Conservation (phyloP, 2,797 vertebrate genomes). For the Megaceryle alcyon region DNA sequence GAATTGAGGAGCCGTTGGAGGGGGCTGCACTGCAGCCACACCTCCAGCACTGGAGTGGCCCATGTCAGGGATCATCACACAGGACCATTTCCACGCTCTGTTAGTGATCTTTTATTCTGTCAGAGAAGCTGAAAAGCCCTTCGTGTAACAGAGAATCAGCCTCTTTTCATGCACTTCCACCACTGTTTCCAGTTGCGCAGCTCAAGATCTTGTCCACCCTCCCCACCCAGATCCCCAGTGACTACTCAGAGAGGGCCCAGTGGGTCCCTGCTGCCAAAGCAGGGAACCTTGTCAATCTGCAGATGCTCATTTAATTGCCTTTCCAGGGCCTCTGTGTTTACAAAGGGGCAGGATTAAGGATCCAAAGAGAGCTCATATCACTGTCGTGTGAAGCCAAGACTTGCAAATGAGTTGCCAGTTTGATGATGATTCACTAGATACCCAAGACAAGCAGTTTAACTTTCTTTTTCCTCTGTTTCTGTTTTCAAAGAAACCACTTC, state of each 20-base stretch:
- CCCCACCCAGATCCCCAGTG: neutral
- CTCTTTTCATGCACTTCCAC: neutral
- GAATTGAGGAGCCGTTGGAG: neutral
- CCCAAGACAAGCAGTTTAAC: constrained; percentile 35
- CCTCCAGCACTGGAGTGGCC: neutral
- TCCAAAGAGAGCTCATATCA: neutral
- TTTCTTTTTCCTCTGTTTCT: constrained; percentile 41
- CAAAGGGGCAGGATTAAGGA: neutral
- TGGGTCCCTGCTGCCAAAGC: neutral
- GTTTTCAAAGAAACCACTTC: constrained; percentile 42
- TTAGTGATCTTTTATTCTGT: neutral
- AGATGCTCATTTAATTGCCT: neutral
- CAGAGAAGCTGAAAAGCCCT: neutral
- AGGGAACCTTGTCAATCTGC: neutral
- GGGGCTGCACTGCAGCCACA: neutral
- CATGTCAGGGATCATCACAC: neutral
- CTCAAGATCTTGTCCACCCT: neutral
- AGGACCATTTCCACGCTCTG: neutral
- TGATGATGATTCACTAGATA: constrained; percentile 22
- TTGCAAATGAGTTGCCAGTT: neutral
- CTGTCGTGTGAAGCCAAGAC: neutral
- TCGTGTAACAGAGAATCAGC: neutral
- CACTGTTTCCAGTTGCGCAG: neutral
- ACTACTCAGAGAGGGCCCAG: neutral
- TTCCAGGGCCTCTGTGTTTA: neutral